These are phyloP conservation scores for Hydractinia echinata DNA, from an alignment of 30 jellyfish, hydroid and myxozoan species.

Conservation along the genomic window DNA sequence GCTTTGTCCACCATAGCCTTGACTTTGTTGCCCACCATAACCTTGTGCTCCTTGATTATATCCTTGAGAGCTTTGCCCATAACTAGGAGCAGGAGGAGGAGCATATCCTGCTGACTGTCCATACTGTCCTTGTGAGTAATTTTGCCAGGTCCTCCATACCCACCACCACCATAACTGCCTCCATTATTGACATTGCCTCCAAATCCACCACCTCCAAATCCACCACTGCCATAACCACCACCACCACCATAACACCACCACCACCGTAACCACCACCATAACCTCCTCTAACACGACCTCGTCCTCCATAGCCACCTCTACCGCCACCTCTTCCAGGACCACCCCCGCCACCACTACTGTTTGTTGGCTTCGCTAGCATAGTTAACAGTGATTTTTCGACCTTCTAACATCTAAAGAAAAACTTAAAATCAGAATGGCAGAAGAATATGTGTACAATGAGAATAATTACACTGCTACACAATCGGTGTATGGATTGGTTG, in stretches of 20 bases:
- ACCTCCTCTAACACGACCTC: slow-evolving; percentile 29
- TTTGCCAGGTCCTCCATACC: slow-evolving; percentile 24
- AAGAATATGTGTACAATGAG: too few relatives aligned
- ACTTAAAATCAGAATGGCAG: not conserved
- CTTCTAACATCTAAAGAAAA: slow-evolving; percentile 24
- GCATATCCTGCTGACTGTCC: slow-evolving; percentile 3
- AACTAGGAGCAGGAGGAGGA: not conserved
- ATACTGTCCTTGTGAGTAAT: slow-evolving; percentile 16
- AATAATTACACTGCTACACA: too few relatives aligned
- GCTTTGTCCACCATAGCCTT: not conserved
- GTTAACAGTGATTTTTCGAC: slow-evolving; percentile 39
- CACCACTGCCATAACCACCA: slow-evolving; percentile 19
- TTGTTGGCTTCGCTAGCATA: slow-evolving; percentile 43
- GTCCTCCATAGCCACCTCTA: slow-evolving; percentile 37
- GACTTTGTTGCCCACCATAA: slow-evolving; percentile 22
- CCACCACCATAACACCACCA: slow-evolving; percentile 33
- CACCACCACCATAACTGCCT: too few relatives aligned
- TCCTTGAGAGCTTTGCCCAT: slow-evolving; percentile 12
- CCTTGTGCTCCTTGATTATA: slow-evolving; percentile 27
- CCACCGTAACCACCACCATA: slow-evolving; percentile 24
- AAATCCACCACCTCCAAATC: slow-evolving; percentile 7
- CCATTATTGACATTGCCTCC: slow-evolving; percentile 4
- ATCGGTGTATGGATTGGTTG: too few relatives aligned
- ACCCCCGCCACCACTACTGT: slow-evolving; percentile 41
- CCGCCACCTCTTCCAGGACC: slow-evolving; percentile 34